Conservation (phyloP, 2,797 vertebrate species). For the Cyprinodon diabolis region DNA sequence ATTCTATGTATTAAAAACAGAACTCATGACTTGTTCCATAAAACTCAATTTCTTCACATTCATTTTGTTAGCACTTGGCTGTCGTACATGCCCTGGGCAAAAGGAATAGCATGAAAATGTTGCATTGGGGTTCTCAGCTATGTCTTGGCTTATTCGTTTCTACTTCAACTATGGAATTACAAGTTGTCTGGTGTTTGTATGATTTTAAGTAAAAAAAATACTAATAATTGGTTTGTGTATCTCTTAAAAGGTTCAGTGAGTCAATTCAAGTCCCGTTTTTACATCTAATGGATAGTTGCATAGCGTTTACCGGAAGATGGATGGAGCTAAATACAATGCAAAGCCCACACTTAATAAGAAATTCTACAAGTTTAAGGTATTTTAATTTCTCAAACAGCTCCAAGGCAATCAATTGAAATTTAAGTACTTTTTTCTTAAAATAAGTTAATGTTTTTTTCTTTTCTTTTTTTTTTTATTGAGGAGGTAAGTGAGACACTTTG, state of each 20-base stretch:
- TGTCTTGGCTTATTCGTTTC: neutral
- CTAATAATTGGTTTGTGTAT: neutral
- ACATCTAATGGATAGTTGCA: too few species aligned
- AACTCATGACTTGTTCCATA: constrained; percentile 63
- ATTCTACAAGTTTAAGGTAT: too few species aligned
- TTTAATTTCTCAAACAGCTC: too few species aligned
- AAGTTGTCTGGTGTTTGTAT: too few species aligned
- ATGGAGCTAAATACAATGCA: neutral
- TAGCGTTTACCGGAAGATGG: neutral
- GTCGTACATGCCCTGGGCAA: constrained; percentile 12
- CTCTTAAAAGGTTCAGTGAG: neutral
- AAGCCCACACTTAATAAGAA: too few species aligned
- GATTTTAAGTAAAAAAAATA: too few species aligned
- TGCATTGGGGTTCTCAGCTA: neutral
- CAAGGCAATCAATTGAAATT: too few species aligned
- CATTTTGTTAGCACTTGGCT: constrained; percentile 41
- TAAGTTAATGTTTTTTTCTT: too few species aligned
- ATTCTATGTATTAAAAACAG: constrained; percentile 50
- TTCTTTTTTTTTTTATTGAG: too few species aligned
- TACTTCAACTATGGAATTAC: neutral
- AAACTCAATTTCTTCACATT: constrained; percentile 43
- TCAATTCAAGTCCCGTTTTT: neutral
- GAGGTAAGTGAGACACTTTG: too few species aligned
- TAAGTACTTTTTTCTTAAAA: too few species aligned
- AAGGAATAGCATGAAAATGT: neutral